Percentiles rank a stretch among this genome's conserved stretches.
phyloP scores from a whole-genome alignment of 2,113 vertebrate genomes.

The Mesoclemmys tuberculata region DNA sequence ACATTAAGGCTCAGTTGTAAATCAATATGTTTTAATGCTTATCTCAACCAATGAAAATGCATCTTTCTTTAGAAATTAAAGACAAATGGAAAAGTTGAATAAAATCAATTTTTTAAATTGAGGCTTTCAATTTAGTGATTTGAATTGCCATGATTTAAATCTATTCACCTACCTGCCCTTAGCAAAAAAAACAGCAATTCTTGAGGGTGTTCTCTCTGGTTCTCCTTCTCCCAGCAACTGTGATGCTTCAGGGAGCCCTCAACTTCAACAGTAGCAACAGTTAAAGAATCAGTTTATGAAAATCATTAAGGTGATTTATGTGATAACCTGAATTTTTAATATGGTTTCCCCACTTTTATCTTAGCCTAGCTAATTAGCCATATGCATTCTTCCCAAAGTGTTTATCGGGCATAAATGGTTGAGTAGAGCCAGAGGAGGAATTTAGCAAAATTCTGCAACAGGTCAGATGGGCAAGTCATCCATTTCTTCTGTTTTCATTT shows the following conservation, averaged over 20 bases:
- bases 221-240: not conserved
- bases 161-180: too few relatives aligned
- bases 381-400: not conserved
- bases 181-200: not conserved
- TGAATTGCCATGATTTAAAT: too few relatives aligned
- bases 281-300: rapidly evolving
- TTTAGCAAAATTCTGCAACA: not conserved
- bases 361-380: not conserved
- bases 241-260: not conserved
- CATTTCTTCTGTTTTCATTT: not conserved
- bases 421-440: not conserved
- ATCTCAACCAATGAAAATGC: too few relatives aligned
- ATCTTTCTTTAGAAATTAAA: too few relatives aligned
- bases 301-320: not conserved
- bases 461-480: not conserved
- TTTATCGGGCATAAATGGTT: not conserved
- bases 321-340: not conserved
- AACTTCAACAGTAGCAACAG: not conserved
- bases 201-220: constrained; percentile 28
- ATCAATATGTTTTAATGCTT: too few relatives aligned
- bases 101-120: too few relatives aligned
- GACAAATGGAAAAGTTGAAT: too few relatives aligned
- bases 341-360: rapidly evolving
- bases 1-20: too few relatives aligned
- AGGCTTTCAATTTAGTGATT: too few relatives aligned